Conservation (phyloP, 2,888 invertebrate species). For the Platycheirus albimanus region DNA sequence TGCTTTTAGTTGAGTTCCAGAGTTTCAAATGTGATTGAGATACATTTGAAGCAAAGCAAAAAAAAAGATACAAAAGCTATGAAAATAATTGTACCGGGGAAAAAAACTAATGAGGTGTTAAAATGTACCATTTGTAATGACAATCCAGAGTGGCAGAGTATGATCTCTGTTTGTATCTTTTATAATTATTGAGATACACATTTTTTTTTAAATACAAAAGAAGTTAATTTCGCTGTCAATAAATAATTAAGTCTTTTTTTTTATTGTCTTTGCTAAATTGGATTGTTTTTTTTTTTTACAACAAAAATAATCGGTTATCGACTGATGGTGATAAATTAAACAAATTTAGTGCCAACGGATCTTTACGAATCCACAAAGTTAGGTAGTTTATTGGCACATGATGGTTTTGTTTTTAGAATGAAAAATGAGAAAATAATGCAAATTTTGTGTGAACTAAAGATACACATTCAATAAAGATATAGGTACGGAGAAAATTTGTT, state of each 20-base stretch:
- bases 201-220: too few species aligned
- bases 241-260: not conserved
- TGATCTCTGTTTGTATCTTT: conserved; percentile 36
- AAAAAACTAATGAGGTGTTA: conserved; percentile 53
- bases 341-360: conserved; percentile 18
- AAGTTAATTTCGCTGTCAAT: not conserved
- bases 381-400: conserved; percentile 17
- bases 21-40: conserved; percentile 32
- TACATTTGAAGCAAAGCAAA: not conserved
- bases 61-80: conserved; percentile 7
- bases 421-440: conserved; percentile 41
- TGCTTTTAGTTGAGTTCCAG: conserved; percentile 39
- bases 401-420: conserved; percentile 1
- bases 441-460: conserved; percentile 2
- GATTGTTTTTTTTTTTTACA: not conserved
- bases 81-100: conserved; percentile 1
- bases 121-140: conserved; percentile 44
- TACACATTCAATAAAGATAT: not conserved
- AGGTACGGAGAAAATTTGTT: not conserved
- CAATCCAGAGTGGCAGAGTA: conserved; percentile 3
- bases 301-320: not conserved
- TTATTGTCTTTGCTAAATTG: not conserved
- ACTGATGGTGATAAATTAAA: conserved; percentile 7
- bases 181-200: conserved; percentile 35
- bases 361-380: not conserved